Conservation (phyloP, 2,113 vertebrate species). For the Nicator chloris region DNA sequence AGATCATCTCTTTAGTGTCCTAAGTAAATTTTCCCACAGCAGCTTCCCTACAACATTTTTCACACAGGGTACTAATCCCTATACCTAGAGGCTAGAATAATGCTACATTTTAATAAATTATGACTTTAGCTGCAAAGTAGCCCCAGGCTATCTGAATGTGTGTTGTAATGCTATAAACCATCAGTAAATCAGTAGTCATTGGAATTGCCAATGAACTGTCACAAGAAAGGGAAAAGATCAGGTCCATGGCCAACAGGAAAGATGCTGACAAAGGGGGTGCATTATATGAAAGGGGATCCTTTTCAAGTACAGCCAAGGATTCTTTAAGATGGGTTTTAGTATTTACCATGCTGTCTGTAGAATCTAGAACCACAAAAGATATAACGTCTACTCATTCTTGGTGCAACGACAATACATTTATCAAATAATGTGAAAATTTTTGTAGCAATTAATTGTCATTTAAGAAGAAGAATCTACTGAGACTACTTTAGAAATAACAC, state of each 20-base stretch:
- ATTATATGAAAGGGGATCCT: background rate
- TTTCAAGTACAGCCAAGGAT: background rate
- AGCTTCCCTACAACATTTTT: background rate
- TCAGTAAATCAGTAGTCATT: accelerated
- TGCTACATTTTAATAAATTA: background rate
- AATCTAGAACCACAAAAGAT: background rate
- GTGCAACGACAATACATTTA: background rate
- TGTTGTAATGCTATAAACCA: background rate
- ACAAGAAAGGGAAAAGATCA: background rate
- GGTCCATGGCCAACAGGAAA: background rate
- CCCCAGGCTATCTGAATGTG: accelerated
- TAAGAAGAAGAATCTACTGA: background rate
- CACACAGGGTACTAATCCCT: background rate
- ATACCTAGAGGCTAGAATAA: background rate
- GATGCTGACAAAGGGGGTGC: background rate
- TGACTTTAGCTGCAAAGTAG: background rate
- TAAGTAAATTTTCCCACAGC: background rate
- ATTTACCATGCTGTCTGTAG: background rate
- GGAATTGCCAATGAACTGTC: background rate
- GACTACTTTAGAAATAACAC: background rate
- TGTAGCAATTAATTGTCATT: background rate
- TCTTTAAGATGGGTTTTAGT: background rate
- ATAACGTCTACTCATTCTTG: background rate
- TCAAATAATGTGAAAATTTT: background rate
- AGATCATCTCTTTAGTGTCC: background rate